Conservation (phyloP, 2,113 vertebrate genomes). For the Macquaria ambigua region DNA sequence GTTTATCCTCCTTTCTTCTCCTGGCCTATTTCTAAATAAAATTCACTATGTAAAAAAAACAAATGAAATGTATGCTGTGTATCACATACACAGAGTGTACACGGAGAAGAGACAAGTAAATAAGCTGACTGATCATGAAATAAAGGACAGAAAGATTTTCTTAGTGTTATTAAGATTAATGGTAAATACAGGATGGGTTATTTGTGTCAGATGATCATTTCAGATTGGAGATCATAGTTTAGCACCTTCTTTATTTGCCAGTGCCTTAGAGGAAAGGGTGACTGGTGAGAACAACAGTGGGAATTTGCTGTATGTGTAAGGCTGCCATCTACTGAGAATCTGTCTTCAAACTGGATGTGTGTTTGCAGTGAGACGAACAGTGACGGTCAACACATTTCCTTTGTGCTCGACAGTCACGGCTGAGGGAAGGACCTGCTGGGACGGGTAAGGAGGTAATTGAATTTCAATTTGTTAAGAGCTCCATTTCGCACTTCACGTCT, state of each 20-base stretch:
- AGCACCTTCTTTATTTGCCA: background rate
- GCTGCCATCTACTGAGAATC: constrained; percentile 78
- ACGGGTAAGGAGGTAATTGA: constrained; percentile 51
- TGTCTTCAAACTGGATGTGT: constrained; percentile 25
- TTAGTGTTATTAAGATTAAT: background rate
- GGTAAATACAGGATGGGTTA: background rate
- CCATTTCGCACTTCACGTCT: constrained; percentile 19
- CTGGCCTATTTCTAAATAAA: constrained; percentile 1
- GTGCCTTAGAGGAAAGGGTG: constrained; percentile 10
- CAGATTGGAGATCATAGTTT: background rate
- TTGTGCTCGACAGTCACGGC: constrained; percentile 23
- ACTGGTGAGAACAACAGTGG: background rate
- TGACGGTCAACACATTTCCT: constrained; percentile 21
- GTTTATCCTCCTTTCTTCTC: background rate
- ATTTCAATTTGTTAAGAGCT: constrained; percentile 55
- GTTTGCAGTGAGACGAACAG: constrained; percentile 42
- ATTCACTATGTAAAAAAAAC: background rate
- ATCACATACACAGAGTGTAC: background rate
- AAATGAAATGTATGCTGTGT: background rate
- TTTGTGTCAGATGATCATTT: background rate
- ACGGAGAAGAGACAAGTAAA: background rate
- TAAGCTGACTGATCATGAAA: background rate
- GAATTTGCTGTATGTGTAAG: constrained; percentile 55
- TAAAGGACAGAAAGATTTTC: background rate
- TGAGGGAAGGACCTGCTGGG: constrained; percentile 51